Percentiles rank a stretch among this genome's conserved stretches.
Conservation (phyloP, 2,113 vertebrate species). For the Hydrochoerus hydrochaeris region DNA sequence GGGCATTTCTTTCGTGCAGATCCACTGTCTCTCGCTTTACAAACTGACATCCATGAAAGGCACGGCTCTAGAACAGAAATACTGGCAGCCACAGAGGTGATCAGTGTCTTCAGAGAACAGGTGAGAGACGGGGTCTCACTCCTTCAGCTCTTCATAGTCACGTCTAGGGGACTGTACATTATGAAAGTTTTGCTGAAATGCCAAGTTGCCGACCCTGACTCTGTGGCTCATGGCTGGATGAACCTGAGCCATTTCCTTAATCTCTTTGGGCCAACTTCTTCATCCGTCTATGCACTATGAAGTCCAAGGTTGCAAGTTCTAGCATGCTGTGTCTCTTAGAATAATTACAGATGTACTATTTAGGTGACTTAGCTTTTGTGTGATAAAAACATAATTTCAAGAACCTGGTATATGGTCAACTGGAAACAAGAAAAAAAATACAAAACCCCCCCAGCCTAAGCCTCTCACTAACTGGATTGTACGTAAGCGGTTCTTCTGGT, state of each 20-base stretch:
- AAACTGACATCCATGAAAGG: neutral
- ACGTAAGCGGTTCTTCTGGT: too few species aligned
- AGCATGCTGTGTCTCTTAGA: neutral
- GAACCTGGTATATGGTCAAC: neutral
- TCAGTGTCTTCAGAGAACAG: neutral
- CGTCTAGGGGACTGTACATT: rapidly evolving
- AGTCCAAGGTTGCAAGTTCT: neutral
- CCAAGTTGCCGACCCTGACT: too few species aligned
- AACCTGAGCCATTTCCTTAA: neutral
- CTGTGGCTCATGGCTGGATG: neutral
- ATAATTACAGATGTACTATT: neutral
- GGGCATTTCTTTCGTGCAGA: neutral
- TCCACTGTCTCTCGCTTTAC: neutral
- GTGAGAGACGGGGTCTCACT: too few species aligned
- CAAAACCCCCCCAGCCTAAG: neutral
- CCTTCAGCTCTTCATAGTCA: too few species aligned
- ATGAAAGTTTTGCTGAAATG: neutral
- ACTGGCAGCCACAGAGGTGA: neutral
- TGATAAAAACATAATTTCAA: neutral
- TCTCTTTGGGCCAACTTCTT: neutral
- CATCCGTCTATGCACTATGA: neutral
- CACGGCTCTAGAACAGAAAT: neutral
- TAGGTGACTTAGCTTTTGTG: neutral
- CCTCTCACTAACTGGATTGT: neutral
- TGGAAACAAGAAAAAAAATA: neutral